Base-by-base conservation (phyloP, 2,888 invertebrate genomes). In the Beris morrisii region DNA sequence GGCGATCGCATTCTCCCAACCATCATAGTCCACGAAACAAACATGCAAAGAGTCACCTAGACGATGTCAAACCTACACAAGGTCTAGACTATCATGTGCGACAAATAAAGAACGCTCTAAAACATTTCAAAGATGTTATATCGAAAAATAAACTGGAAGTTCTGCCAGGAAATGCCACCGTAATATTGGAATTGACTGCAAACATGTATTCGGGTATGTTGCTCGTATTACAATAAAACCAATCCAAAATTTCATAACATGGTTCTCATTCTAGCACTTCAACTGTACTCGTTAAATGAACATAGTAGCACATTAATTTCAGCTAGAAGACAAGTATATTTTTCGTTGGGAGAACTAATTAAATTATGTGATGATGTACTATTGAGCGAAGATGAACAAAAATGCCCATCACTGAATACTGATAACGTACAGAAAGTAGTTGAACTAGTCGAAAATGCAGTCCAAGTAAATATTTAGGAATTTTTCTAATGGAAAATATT, bases 61-160 rank as follows among this genome's bases (percentile, higher is more conserved):
- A 86, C 67, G 81, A 83, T 72, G 84, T 85, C 68, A 86, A 86
- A 75, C 89, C 90, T 68, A 84, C 88, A 73, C 87, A 88, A 78
- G 89, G 90, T 76, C 83, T 91, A 73, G 89, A 90, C 81, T 84
- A 86, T 75, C 89, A 90, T 82, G 89, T 90, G 77, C 87, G 88
- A 82, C 86, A 87, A 80, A 86, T 91, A 67, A 86, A 88, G 76
- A 85, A 89, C 75, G 89, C 91, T 54, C 83, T 96, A 72, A 90
- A 90, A 77, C 95, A 95, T 83, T 93, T 96, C 81, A 88, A 92
- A 74, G 95, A 95, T 83, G 95, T 95, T 69, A 93, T 96, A 72
- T 88, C 90, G 69, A 95, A 94, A 82, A 89, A 93, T 80, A 95
- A 92, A 81, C 84, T 94, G 75, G 94, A 95, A 83, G 93, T 96